These are phyloP conservation scores for Drosophila emarginata DNA, from an alignment of 2,888 invertebrate genomes.

Conservation along the genomic window DNA sequence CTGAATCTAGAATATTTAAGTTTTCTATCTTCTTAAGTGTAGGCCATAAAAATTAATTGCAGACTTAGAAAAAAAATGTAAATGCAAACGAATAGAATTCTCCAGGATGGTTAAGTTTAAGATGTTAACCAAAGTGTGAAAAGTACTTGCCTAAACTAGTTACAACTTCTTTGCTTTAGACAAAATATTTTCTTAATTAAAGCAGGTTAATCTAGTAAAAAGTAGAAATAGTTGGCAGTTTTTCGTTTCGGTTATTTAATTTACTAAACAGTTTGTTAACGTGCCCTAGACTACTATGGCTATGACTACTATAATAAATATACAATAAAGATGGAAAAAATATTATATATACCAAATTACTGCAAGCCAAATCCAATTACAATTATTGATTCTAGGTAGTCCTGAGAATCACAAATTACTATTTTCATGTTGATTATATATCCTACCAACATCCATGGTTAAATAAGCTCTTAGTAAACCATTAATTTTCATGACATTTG, in stretches of 20 bases:
- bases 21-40: not conserved
- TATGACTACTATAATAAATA: no score
- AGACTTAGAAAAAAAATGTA: not conserved
- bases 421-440: not conserved
- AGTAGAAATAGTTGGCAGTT: no score
- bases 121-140: no score
- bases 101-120: not conserved
- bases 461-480: constrained; percentile 2
- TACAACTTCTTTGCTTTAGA: no score
- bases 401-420: not conserved
- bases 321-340: no score
- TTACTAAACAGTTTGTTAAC: no score
- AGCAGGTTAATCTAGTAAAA: no score
- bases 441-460: not conserved
- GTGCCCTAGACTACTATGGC: no score
- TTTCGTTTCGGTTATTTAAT: no score
- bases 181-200: no score
- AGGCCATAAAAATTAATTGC: not conserved
- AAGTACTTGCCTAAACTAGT: no score
- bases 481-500: constrained; percentile 23
- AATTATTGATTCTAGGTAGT: not conserved
- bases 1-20: not conserved
- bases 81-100: not conserved
- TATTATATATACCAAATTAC: not conserved
- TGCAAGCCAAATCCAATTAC: not conserved